Conservation (phyloP, 2,888 invertebrate genomes). For the Schizaphis graminum region DNA sequence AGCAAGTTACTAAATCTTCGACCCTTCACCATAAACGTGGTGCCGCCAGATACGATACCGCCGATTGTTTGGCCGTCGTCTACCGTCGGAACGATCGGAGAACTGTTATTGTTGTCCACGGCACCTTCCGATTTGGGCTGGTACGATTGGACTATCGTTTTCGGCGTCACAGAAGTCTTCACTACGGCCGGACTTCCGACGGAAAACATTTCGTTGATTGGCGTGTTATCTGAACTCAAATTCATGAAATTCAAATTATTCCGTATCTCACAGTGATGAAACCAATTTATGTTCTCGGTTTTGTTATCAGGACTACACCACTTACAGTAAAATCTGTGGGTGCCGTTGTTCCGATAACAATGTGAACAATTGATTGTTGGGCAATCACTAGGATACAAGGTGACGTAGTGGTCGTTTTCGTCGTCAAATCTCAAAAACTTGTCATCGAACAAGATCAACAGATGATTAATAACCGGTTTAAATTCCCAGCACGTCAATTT, state of each 20-base stretch:
- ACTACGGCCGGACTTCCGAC: not conserved
- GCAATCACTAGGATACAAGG: not conserved
- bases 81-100: not conserved
- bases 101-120: not conserved
- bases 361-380: not conserved
- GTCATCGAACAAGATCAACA: not conserved
- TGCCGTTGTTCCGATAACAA: not conserved
- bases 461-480: not conserved
- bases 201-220: not conserved
- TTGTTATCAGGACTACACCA: not conserved
- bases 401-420: not conserved
- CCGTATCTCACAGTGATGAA: not conserved
- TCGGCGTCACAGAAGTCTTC: not conserved
- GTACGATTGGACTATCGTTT: not conserved
- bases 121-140: not conserved
- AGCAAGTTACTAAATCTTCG: not conserved
- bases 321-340: not conserved
- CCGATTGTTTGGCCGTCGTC: not conserved
- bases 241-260: too few relatives aligned
- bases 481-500: not conserved
- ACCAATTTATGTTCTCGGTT: not conserved
- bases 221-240: too few relatives aligned
- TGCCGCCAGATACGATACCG: not conserved
- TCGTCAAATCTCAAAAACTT: not conserved
- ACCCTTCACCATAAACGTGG: not conserved